These are phyloP conservation scores for Eolophus roseicapilla DNA, from an alignment of 2,113 vertebrate species.

Conservation along the genomic window DNA sequence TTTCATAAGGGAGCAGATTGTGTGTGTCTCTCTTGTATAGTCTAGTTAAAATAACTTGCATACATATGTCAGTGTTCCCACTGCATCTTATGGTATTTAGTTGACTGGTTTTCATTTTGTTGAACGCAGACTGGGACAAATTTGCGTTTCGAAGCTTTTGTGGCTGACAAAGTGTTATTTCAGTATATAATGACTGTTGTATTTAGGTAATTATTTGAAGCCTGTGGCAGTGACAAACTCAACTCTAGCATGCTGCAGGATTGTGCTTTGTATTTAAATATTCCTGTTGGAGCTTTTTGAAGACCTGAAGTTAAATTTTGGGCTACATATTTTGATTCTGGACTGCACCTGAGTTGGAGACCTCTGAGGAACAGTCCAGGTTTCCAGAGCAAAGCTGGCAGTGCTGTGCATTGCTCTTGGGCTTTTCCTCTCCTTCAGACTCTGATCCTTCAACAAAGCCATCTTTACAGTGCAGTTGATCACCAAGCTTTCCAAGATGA, in stretches of 20 bases:
- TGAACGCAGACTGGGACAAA: not conserved
- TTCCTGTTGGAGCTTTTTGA: not conserved
- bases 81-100: slow-evolving; percentile 29
- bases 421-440: not conserved
- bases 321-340: not conserved
- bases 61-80: slow-evolving; percentile 43
- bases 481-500: not conserved
- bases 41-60: slow-evolving; percentile 53
- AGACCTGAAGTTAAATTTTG: not conserved
- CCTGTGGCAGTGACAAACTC: not conserved
- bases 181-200: not conserved
- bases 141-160: slow-evolving; percentile 30
- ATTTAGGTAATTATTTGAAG: slow-evolving; percentile 38
- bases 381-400: not conserved
- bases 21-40: slow-evolving; percentile 22
- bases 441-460: not conserved
- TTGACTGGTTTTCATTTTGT: slow-evolving; percentile 38
- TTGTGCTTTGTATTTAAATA: not conserved
- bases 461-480: not conserved
- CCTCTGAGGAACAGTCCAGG: not conserved
- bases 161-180: slow-evolving; percentile 34
- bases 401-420: not conserved
- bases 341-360: not conserved
- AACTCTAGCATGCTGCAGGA: not conserved
- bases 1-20: slow-evolving; percentile 38